Percentiles rank a stretch among this genome's conserved stretches.
phyloP scores from a whole-genome alignment of 1,140 invertebrate genomes.

The Halictus rubicundus region DNA sequence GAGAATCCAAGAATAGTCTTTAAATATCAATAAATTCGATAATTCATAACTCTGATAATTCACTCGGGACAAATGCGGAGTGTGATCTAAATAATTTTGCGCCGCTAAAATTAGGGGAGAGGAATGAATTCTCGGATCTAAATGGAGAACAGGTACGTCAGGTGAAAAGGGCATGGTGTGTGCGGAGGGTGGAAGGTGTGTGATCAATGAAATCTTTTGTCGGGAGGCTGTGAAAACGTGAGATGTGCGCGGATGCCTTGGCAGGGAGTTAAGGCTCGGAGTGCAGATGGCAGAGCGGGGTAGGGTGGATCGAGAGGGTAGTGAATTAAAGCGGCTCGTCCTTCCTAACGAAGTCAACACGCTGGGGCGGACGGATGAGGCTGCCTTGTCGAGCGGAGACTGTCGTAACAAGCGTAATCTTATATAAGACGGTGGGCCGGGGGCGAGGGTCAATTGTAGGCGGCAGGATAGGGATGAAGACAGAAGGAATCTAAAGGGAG shows the following conservation, averaged over 20 bases:
- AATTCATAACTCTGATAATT: too few relatives aligned
- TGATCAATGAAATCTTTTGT: constrained; percentile 31
- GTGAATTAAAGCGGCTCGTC: constrained; percentile 75
- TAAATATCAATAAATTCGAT: too few relatives aligned
- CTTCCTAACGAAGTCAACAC: constrained; percentile 77
- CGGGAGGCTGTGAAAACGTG: constrained; percentile 1
- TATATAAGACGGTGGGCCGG: constrained; percentile 68
- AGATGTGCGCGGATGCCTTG: constrained; percentile 18
- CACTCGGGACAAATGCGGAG: too few relatives aligned
- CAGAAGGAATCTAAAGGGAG: constrained; percentile 31
- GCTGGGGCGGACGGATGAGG: constrained; percentile 60
- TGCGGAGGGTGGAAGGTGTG: neutral
- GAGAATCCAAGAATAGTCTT: too few relatives aligned
- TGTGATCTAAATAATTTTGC: too few relatives aligned
- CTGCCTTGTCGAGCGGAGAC: constrained; percentile 67
- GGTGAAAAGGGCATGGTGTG: too few relatives aligned
- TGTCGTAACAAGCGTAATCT: constrained; percentile 79
- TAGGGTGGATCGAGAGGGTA: constrained; percentile 54
- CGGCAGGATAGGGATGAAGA: constrained; percentile 45
- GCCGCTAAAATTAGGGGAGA: too few relatives aligned
- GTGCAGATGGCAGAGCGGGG: constrained; percentile 39
- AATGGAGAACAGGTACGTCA: too few relatives aligned
- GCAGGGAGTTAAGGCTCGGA: constrained; percentile 40
- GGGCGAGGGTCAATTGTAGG: constrained; percentile 72
- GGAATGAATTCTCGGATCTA: too few relatives aligned